These are phyloP conservation scores for Eidolon dupreanum DNA, from an alignment of 2,797 vertebrate species.

Conservation along the genomic window DNA sequence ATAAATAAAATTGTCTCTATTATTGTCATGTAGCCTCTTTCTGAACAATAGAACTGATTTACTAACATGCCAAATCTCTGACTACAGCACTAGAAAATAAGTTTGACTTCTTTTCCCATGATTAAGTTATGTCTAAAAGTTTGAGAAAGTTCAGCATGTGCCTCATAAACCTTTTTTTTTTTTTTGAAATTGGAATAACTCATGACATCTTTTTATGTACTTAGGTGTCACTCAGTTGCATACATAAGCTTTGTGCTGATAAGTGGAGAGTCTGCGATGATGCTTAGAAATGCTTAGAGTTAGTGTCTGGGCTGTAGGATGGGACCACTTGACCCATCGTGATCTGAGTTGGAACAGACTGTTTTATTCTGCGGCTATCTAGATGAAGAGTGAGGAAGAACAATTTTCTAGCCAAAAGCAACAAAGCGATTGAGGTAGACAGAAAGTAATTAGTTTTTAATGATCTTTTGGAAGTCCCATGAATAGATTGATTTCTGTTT, in stretches of 20 bases:
- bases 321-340: neutral
- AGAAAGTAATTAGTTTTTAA: constrained; percentile 82
- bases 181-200: constrained; percentile 18
- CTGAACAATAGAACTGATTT: constrained; percentile 47
- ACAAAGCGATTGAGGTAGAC: constrained; percentile 70
- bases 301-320: neutral
- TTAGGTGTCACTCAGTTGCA: neutral
- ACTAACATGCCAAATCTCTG: neutral
- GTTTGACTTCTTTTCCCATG: neutral
- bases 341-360: constrained; percentile 26
- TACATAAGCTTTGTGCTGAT: neutral
- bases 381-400: constrained; percentile 49
- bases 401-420: constrained; percentile 62
- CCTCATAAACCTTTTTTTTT: constrained; percentile 5
- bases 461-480: constrained; percentile 79
- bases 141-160: constrained; percentile 50
- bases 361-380: neutral
- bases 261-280: neutral
- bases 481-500: constrained; percentile 80
- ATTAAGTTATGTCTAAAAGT: constrained; percentile 29
- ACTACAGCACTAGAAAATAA: constrained; percentile 31
- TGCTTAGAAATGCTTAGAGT: neutral
- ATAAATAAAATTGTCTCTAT: neutral
- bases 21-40: constrained; percentile 26
- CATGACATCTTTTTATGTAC: neutral